Percentiles rank a stretch among this genome's conserved stretches.
phyloP scores from a whole-genome alignment of 1,140 invertebrate species.

The Scylla paramamosain region DNA sequence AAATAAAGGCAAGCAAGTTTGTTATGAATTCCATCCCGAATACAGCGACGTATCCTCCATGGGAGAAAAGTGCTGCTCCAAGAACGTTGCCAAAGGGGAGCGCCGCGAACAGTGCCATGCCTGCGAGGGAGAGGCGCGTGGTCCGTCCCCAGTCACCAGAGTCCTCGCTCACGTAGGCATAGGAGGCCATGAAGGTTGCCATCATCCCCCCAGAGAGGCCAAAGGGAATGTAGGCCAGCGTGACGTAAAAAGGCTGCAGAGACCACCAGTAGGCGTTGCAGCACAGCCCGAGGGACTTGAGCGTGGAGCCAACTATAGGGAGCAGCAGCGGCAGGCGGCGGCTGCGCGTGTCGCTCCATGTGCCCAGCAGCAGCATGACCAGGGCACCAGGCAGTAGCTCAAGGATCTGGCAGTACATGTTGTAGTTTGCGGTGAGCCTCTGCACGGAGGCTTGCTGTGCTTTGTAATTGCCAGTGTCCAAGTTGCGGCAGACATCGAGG shows the following conservation, averaged over 20 bases:
- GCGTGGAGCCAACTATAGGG: constrained; percentile 22
- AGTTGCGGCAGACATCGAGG: constrained; percentile 31
- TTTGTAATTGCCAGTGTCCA: constrained; percentile 50
- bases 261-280: constrained; percentile 62
- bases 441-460: constrained; percentile 47
- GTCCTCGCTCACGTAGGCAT: constrained; percentile 37
- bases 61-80: neutral
- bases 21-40: constrained; percentile 17
- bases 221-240: constrained; percentile 56
- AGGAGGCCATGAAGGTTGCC: constrained; percentile 54
- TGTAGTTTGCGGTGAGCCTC: constrained; percentile 29
- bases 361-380: constrained; percentile 45
- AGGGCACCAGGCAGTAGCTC: constrained; percentile 14
- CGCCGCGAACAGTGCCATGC: neutral
- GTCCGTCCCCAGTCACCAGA: neutral
- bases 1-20: neutral
- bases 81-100: constrained; percentile 11
- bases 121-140: constrained; percentile 26
- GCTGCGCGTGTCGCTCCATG: constrained; percentile 54
- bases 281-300: constrained; percentile 31
- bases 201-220: constrained; percentile 45
- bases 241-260: constrained; percentile 11
- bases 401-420: constrained; percentile 41
- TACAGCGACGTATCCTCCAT: constrained; percentile 48
- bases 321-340: constrained; percentile 45